Conservation (phyloP, 2,888 invertebrate genomes). For the Tetranychus piercei region DNA sequence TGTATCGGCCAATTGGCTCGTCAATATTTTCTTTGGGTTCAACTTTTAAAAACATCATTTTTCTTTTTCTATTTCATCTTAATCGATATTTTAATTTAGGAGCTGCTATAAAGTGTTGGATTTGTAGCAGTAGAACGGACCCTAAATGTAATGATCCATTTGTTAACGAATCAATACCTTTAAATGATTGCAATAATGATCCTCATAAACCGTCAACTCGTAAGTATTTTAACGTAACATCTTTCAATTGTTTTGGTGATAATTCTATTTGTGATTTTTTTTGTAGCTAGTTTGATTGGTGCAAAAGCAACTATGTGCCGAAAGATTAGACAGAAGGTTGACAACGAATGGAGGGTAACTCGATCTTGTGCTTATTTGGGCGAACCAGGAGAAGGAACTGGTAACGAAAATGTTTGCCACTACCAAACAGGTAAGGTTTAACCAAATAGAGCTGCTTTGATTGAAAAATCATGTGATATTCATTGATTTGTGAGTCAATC, state of each 20-base stretch:
- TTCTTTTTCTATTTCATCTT: no score
- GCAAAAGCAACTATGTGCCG: conserved; percentile 60
- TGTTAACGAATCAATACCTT: conserved; percentile 67
- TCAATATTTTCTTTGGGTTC: no score
- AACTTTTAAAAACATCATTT: no score
- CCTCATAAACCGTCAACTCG: conserved; percentile 10
- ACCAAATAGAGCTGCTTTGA: no score
- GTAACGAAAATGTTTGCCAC: conserved; percentile 65
- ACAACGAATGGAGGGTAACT: conserved; percentile 71
- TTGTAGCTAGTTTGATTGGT: neutral
- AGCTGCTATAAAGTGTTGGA: conserved; percentile 58
- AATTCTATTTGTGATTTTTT: no score
- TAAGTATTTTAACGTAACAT: neutral
- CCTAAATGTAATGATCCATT: conserved; percentile 81
- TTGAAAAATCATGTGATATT: no score
- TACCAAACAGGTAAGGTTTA: neutral
- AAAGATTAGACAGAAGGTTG: conserved; percentile 74
- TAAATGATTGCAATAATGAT: conserved; percentile 47
- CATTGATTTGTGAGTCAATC: no score
- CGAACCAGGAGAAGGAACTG: conserved; percentile 60
- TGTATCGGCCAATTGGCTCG: no score
- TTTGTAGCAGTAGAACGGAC: conserved; percentile 67
- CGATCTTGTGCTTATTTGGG: conserved; percentile 74
- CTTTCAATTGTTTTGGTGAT: neutral
- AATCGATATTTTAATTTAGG: neutral